phyloP scores from a whole-genome alignment of 2,888 invertebrate species.

The Polymixis lichenea region DNA sequence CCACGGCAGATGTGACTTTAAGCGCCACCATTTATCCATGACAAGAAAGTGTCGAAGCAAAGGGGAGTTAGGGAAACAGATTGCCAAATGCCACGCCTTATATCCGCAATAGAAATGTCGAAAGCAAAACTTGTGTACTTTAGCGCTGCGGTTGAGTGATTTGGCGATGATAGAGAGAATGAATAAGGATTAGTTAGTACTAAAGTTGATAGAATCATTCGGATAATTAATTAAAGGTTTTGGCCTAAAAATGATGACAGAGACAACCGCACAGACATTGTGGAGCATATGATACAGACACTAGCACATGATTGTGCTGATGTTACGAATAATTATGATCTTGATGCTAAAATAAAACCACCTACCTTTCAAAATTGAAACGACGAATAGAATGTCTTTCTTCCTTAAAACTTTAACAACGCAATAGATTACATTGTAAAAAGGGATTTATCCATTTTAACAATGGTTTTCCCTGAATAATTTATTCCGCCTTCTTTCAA shows the following conservation, averaged over 20 bases:
- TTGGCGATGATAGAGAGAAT: slow-evolving; percentile 22
- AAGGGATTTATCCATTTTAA: slow-evolving; percentile 11
- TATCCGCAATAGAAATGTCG: slow-evolving; percentile 47
- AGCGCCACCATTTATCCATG: slow-evolving; percentile 44
- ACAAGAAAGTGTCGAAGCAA: slow-evolving; percentile 56
- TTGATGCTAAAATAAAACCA: slow-evolving; percentile 1
- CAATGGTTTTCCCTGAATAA: slow-evolving; percentile 23
- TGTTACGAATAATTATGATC: not conserved
- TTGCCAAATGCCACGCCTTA: slow-evolving; percentile 55
- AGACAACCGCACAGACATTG: not conserved
- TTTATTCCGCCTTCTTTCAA: slow-evolving; percentile 14
- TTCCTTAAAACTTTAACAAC: not conserved
- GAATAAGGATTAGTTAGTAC: slow-evolving; percentile 26
- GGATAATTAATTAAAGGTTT: not conserved
- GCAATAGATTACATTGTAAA: not conserved
- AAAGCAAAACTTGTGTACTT: slow-evolving; percentile 53
- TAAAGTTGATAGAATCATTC: not conserved
- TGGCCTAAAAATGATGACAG: not conserved
- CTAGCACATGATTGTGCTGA: too few species aligned
- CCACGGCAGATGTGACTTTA: slow-evolving; percentile 17
- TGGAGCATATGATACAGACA: too few species aligned
- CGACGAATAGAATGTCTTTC: not conserved
- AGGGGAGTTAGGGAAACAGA: slow-evolving; percentile 29
- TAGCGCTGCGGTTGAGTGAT: slow-evolving; percentile 30
- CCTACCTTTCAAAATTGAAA: not conserved